Base-by-base conservation (phyloP, 2,797 vertebrate genomes). In the Knipowitschia caucasica region DNA sequence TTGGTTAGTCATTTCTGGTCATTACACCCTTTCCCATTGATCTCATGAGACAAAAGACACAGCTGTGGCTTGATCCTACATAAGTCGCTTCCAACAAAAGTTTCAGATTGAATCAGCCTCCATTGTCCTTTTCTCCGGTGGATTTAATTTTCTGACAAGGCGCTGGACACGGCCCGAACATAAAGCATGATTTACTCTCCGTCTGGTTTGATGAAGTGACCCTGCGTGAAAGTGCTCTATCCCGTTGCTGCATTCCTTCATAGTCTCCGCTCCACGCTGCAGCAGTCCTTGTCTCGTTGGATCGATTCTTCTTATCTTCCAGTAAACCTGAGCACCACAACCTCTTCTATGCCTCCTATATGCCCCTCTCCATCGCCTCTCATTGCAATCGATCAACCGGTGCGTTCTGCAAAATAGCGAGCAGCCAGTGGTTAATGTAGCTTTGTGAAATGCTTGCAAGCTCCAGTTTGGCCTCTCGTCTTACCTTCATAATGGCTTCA, bases 281-380 rank as follows among this genome's bases (percentile, higher is more conserved):
- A 75, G 64, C 69, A 62, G 63, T 61, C 67, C 68, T 72, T 73
- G 67, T 74, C 78, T 83, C 65, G 12, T 27, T 56, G 45, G 51
- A 89, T 90, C 60, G 84, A 88, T 89, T 75, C 56, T 18, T 67
- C 71, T 85, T 83, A 83, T 83, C 86, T 82, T 84, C 79, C 83
- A 71, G 71, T 87, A 84, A 87, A 85, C 71, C 70, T 71, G 69
- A 68, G 64, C 53, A 58, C 2, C 60, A 59, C 52, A 35, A 4
- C 52, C 66, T 35, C 58, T 59, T 38, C 40, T 42, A 10, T 10
- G 11, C 25, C 24, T 33, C 45, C 46, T 34, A 49, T 49, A 34
- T 27, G 2, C 31, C 52, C 54, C 52, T 57, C 57, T 56, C 47
- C 50, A 61, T 53, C 31, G 52, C 45, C 51, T 53, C 62, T 77